Evolutionary conservation across 2,113 vertebrate genomes (phyloP), one percentile per base, ranked within the genome.

Genomic region (Martes martes): DNA sequence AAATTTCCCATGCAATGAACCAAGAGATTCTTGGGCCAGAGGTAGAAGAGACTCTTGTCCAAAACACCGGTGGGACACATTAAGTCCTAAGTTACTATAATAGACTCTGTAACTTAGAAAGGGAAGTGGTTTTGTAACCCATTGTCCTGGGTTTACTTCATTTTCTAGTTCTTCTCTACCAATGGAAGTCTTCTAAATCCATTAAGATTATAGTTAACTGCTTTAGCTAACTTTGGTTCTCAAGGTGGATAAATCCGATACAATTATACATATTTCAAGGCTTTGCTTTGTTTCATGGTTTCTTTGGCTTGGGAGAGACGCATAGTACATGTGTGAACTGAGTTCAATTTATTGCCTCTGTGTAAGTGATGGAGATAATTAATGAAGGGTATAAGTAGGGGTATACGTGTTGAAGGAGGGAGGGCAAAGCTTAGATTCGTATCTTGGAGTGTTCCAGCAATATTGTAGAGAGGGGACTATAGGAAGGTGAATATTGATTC

Each of bases 281-380:
- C 7, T 97, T 95, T 88, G 16, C 84, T 79, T 84, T 73, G 39
- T 26, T 93, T 42, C 31, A 47, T 86, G 36, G 11, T 87, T 69
- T 93, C 39, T 74, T 82, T 95, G 96, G 96, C 9, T 50, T 67
- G n/a, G 52, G 39, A 26, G n/a, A 91, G 63, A 89, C 91, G 90
- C 18, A 14, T 94, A 94, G n/a, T 47, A 4, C 23, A 23, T 39
- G 4, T 84, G 33, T 91, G 91, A 94, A 50, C 3, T 61, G 36
- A 65, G n/a, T 95, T 83, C 23, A 83, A 28, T 39, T 80, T 63
- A 52, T 14, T 95, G 36, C 15, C 24, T 36, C 67, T 74, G 15
- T 74, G 15, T 73, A 94, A 9, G 26, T 87, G 24, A 81, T 59
- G 7, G 8, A 15, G 33, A 39, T 92, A 28, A 59, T 63, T 90